These are phyloP conservation scores for Symphodus melops DNA, from an alignment of 2,113 vertebrate species.

Conservation along the genomic window DNA sequence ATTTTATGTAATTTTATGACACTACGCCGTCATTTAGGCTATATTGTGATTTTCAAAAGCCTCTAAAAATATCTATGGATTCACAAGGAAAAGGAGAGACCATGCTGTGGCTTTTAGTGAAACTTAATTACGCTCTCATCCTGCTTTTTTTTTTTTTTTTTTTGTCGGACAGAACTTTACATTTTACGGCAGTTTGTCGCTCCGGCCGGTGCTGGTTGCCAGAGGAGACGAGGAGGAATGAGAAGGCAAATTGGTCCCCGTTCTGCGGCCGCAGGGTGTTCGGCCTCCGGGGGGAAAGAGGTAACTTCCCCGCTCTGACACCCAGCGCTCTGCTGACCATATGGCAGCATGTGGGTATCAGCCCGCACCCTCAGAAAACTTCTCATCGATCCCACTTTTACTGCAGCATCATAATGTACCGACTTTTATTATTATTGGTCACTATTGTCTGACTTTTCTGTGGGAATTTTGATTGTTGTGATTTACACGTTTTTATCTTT, in stretches of 20 bases:
- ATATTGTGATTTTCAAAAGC: background rate
- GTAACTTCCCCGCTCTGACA: slow-evolving; percentile 32
- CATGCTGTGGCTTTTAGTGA: background rate
- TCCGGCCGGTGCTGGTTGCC: slow-evolving; percentile 32
- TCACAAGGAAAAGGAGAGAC: background rate
- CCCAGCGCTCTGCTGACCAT: slow-evolving; percentile 62
- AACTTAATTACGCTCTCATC: background rate
- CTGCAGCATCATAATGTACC: background rate
- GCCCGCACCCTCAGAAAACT: slow-evolving; percentile 30
- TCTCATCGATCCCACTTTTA: background rate
- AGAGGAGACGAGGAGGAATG: slow-evolving; percentile 44
- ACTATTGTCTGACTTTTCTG: background rate
- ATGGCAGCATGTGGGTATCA: slow-evolving; percentile 67
- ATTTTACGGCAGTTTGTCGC: slow-evolving; percentile 1
- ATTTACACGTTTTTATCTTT: background rate
- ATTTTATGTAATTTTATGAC: too few relatives aligned
- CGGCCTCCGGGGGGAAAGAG: slow-evolving; percentile 64
- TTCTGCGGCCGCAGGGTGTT: slow-evolving; percentile 47
- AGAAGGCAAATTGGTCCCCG: slow-evolving; percentile 37
- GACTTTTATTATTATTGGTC: background rate
- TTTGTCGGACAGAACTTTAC: background rate
- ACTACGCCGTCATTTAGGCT: background rate
- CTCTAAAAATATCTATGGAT: background rate
- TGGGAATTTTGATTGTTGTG: background rate
- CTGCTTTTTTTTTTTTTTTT: background rate